phyloP scores from a whole-genome alignment of 2,888 invertebrate species.

The Athalia circularis region DNA sequence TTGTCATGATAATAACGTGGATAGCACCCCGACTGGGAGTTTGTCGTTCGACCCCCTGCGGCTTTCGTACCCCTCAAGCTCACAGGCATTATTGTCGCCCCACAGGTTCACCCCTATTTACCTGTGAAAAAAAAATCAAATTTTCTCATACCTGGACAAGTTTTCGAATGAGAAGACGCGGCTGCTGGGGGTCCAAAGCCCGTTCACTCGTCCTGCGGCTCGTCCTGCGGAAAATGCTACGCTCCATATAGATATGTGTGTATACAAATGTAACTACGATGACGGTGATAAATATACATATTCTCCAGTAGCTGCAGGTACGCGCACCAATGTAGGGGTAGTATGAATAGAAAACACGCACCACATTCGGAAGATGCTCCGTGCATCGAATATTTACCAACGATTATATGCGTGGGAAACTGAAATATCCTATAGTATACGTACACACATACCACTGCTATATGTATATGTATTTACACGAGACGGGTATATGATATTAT shows the following conservation, averaged over 20 bases:
- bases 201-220: not conserved
- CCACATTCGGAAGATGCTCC: too few species aligned
- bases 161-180: conserved; percentile 59
- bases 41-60: conserved; percentile 70
- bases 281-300: not conserved
- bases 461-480: not conserved
- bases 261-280: not conserved
- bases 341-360: too few species aligned
- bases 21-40: conserved; percentile 60
- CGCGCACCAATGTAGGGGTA: too few species aligned
- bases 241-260: conserved; percentile 14
- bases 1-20: conserved; percentile 69
- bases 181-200: conserved; percentile 68
- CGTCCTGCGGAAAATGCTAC: conserved; percentile 32
- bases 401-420: conserved; percentile 36
- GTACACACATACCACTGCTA: not conserved
- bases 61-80: conserved; percentile 56
- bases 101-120: conserved; percentile 71
- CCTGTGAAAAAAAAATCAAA: conserved; percentile 62
- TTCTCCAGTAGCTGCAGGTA: too few species aligned
- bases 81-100: conserved; percentile 67
- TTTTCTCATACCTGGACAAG: conserved; percentile 69
- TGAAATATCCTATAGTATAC: conserved; percentile 16
- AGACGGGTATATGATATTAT: not conserved
- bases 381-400: not conserved